phyloP scores from a whole-genome alignment of 2,888 invertebrate species.

The Biston stratarius region DNA sequence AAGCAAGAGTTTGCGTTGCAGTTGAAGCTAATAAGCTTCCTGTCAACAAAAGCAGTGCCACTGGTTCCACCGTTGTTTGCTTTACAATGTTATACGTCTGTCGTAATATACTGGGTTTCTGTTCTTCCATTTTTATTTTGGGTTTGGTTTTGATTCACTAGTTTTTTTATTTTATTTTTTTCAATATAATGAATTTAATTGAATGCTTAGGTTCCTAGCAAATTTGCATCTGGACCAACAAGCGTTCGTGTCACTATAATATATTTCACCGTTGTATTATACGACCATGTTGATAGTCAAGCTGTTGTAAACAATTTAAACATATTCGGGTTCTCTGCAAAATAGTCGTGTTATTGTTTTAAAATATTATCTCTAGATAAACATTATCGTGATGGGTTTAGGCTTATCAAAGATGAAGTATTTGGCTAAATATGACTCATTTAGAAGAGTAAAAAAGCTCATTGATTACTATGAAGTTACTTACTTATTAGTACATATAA shows the following conservation, averaged over 20 bases:
- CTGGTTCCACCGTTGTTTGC: slow-evolving; percentile 17
- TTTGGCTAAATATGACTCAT: not conserved
- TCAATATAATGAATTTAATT: not conserved
- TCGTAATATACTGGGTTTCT: not conserved
- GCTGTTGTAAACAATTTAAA: no score
- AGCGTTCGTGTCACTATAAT: slow-evolving; percentile 1
- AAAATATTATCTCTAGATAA: slow-evolving; percentile 7
- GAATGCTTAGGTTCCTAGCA: not conserved
- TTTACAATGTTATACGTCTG: not conserved
- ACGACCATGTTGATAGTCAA: not conserved
- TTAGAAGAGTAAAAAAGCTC: no score
- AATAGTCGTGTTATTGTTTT: not conserved
- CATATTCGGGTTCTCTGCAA: not conserved
- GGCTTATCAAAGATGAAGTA: not conserved
- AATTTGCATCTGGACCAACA: not conserved
- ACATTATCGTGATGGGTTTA: not conserved
- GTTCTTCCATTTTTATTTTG: slow-evolving; percentile 5
- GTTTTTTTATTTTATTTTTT: not conserved
- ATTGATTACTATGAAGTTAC: no score
- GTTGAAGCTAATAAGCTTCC: slow-evolving; percentile 69
- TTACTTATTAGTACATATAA: no score
- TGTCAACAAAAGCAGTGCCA: slow-evolving; percentile 3
- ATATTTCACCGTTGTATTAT: not conserved
- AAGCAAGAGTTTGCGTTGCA: slow-evolving; percentile 68
- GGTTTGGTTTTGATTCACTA: not conserved